phyloP scores from a whole-genome alignment of 2,113 vertebrate genomes.

The Arvicanthis niloticus region DNA sequence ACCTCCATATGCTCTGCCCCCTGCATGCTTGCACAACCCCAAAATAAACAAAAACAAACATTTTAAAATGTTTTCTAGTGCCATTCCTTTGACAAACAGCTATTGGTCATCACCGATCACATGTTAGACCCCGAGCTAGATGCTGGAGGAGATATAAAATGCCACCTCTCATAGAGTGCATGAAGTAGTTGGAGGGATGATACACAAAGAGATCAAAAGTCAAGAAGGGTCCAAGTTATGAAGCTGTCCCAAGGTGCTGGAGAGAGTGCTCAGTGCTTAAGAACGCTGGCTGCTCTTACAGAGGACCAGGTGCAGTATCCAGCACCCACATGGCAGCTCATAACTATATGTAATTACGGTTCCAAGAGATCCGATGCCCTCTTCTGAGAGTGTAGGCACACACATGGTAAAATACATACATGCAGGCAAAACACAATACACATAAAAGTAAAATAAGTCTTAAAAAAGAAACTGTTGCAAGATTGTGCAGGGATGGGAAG shows the following conservation, averaged over 20 bases:
- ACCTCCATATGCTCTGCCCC: too few species aligned
- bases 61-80: not conserved
- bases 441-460: not conserved
- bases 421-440: not conserved
- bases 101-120: not conserved
- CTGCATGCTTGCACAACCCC: not conserved
- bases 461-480: not conserved
- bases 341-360: not conserved
- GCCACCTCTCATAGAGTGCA: not conserved
- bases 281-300: not conserved
- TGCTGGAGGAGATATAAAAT: not conserved
- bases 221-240: not conserved
- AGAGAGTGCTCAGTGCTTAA: not conserved
- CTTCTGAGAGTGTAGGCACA: not conserved
- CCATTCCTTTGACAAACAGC: not conserved
- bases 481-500: not conserved
- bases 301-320: not conserved
- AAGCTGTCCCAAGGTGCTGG: not conserved
- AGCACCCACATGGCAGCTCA: not conserved
- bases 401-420: not conserved
- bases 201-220: not conserved
- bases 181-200: not conserved
- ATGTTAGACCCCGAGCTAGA: not conserved
- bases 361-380: not conserved
- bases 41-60: too few species aligned